A percentile compares a stretch with the other conserved stretches of the same genome.
Conservation (phyloP, 1,140 invertebrate species). For the Aplysia californica region DNA sequence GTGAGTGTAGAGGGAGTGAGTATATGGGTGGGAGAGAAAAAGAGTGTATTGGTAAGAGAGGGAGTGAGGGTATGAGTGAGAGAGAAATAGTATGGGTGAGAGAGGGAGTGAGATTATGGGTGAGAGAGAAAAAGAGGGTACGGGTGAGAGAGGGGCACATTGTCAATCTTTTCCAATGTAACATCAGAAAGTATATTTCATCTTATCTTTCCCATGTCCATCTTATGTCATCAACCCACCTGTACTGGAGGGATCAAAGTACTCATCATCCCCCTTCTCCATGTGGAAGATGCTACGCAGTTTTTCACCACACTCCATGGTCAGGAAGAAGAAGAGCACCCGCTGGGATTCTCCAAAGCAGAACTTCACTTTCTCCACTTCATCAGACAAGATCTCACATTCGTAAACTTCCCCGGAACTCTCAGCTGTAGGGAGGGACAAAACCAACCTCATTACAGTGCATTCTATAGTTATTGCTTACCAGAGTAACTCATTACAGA, state of each 20-base stretch:
- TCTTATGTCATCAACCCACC: too few species aligned
- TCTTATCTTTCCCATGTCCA: background rate
- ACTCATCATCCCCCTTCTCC: slow-evolving; percentile 67
- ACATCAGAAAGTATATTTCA: background rate
- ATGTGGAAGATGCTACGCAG: slow-evolving; percentile 79
- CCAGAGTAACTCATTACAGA: background rate
- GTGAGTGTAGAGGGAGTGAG: too few species aligned
- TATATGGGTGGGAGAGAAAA: too few species aligned
- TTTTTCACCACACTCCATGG: slow-evolving; percentile 73
- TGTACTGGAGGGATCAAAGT: slow-evolving; percentile 75
- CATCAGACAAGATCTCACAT: slow-evolving; percentile 44
- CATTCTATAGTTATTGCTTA: background rate
- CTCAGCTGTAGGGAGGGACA: slow-evolving; percentile 43
- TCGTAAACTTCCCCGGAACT: slow-evolving; percentile 35
- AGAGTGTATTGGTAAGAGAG: too few species aligned
- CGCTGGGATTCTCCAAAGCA: slow-evolving; percentile 80
- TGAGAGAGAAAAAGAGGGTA: too few species aligned
- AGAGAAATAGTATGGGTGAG: too few species aligned
- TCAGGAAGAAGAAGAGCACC: slow-evolving; percentile 83
- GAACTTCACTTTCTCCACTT: slow-evolving; percentile 66
- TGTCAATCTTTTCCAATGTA: too few species aligned
- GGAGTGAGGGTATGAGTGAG: too few species aligned
- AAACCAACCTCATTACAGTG: background rate
- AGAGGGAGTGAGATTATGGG: too few species aligned
- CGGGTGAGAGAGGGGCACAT: too few species aligned